These are phyloP conservation scores for Cephus pygmeus DNA, from an alignment of 2,888 invertebrate genomes.

Conservation along the genomic window DNA sequence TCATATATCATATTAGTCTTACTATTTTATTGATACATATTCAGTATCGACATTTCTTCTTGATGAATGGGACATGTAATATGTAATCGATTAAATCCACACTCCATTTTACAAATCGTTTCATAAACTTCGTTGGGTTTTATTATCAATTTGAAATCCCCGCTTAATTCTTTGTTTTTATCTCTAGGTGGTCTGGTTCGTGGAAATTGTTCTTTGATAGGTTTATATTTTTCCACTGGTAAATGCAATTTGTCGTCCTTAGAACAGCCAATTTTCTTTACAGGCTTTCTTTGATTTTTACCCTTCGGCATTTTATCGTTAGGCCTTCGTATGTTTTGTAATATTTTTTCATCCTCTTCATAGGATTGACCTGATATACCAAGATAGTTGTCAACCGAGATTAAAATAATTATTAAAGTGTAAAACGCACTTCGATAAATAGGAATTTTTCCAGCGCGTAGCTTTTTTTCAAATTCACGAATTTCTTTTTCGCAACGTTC, in stretches of 20 bases:
- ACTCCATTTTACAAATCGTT: constrained; percentile 15
- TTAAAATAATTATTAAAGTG: not conserved
- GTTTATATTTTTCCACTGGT: not conserved
- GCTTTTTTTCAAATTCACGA: constrained; percentile 29
- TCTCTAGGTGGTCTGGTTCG: constrained; percentile 7
- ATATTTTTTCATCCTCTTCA: not conserved
- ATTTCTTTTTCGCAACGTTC: constrained; percentile 41
- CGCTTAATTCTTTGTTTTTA: constrained; percentile 7
- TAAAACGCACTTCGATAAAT: not conserved
- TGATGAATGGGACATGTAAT: constrained; percentile 17
- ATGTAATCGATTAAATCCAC: constrained; percentile 6
- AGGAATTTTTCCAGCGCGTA: not conserved
- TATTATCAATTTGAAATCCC: constrained; percentile 13
- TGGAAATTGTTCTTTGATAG: not conserved
- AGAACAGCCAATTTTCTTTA: not conserved
- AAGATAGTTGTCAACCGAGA: not conserved
- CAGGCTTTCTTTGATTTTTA: not conserved
- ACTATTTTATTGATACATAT: not conserved
- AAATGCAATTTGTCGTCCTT: not conserved
- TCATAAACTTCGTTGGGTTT: constrained; percentile 16
- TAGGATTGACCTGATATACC: not conserved
- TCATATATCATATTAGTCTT: too few relatives aligned
- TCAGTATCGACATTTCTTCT: not conserved
- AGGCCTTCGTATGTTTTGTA: not conserved
- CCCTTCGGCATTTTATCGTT: not conserved